phyloP scores from a whole-genome alignment of 1,140 invertebrate genomes.

The Lamellibrachia luymesi region DNA sequence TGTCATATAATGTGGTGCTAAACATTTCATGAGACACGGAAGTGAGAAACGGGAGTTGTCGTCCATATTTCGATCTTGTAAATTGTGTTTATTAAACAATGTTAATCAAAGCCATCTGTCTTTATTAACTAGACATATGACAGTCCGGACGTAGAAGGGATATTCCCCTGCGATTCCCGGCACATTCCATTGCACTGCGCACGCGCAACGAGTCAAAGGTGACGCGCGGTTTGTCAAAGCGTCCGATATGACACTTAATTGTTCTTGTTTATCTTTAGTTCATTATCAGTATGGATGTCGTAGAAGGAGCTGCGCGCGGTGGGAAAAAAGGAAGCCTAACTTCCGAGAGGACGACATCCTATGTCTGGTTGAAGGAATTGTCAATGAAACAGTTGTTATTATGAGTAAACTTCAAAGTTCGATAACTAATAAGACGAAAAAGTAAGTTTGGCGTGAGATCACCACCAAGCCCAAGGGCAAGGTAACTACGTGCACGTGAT shows the following conservation, averaged over 20 bases:
- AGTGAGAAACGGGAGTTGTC: no score
- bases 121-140: no score
- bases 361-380: background rate
- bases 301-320: background rate
- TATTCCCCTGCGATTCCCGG: no score
- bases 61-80: no score
- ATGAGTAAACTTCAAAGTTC: no score
- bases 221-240: background rate
- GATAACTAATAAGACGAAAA: background rate
- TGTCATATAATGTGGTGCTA: no score
- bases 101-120: no score
- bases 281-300: background rate
- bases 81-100: no score
- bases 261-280: background rate
- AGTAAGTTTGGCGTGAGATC: background rate
- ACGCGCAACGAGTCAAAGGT: background rate
- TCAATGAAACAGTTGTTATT: background rate
- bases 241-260: background rate
- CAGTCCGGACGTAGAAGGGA: background rate
- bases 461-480: no score
- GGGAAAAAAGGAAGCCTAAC: background rate
- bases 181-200: background rate
- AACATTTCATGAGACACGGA: no score
- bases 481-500: background rate
- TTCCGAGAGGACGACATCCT: background rate